Conservation (phyloP, 2,888 invertebrate genomes). For the Eupeodes luniger region DNA sequence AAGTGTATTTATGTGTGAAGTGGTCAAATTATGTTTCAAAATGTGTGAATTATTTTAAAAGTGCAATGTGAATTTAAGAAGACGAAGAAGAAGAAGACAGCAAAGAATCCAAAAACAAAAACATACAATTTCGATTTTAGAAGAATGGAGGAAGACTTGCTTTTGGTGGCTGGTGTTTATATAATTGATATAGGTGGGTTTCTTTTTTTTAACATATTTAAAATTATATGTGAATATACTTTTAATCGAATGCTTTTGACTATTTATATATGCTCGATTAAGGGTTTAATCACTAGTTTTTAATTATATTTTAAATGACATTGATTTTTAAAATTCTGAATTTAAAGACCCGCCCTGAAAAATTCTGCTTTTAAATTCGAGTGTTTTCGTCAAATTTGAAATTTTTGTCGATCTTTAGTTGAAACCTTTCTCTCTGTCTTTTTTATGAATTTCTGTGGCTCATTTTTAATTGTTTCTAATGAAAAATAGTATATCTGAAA, state of each 20-base stretch:
- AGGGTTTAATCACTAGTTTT: conserved; percentile 1
- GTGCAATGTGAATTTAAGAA: background rate
- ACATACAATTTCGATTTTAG: background rate
- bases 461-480: background rate
- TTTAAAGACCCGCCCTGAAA: conserved; percentile 21
- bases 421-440: background rate
- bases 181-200: conserved; percentile 38
- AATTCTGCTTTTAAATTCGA: background rate
- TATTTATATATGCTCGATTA: conserved; percentile 25
- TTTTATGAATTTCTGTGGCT: background rate
- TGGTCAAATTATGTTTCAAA: background rate
- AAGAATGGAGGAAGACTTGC: background rate
- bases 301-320: background rate
- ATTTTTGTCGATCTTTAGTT: background rate
- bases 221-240: conserved; percentile 2
- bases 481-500: background rate
- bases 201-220: background rate
- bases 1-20: conserved; percentile 1
- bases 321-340: background rate
- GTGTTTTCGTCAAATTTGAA: background rate
- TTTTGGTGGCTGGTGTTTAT: background rate
- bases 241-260: conserved; percentile 31
- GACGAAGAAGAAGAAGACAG: background rate
- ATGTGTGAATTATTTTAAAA: background rate
- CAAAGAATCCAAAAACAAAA: background rate